A percentile compares a stretch with the other conserved stretches of the same genome.
Evolutionary conservation across 2,888 invertebrate genomes (phyloP).

Genomic region (Hetaerina titia): DNA sequence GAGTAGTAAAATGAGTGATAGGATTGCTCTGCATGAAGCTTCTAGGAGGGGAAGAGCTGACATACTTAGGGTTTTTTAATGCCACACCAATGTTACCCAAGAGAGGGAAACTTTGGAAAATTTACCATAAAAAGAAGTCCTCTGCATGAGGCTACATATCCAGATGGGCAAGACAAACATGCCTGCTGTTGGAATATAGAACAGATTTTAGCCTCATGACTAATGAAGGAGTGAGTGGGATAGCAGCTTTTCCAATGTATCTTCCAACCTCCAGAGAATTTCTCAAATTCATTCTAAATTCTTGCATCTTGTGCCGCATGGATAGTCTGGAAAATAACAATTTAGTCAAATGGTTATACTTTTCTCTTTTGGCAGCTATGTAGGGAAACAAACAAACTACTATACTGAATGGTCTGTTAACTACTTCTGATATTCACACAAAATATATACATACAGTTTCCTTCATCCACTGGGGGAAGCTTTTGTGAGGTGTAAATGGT

Average conservation of each 20-base stretch:
- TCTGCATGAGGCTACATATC: slow-evolving; percentile 79
- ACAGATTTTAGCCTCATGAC: slow-evolving; percentile 75
- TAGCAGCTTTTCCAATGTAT: slow-evolving; percentile 75
- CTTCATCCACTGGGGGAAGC: slow-evolving; percentile 81
- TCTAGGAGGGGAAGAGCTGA: slow-evolving; percentile 18
- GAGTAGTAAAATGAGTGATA: slow-evolving; percentile 19
- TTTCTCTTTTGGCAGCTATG: slow-evolving; percentile 75
- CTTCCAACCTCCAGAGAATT: slow-evolving; percentile 75
- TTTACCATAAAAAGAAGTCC: slow-evolving; percentile 78
- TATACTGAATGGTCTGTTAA: slow-evolving; percentile 79
- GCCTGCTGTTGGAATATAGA: slow-evolving; percentile 77
- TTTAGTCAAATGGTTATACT: slow-evolving; percentile 73
- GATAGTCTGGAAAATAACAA: neutral
- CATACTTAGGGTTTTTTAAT: neutral
- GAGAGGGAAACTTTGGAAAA: slow-evolving; percentile 74
- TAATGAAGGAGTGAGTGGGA: slow-evolving; percentile 75
- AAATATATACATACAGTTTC: slow-evolving; percentile 74
- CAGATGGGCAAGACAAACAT: slow-evolving; percentile 78
- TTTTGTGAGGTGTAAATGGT: slow-evolving; percentile 81
- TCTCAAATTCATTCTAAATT: slow-evolving; percentile 75
- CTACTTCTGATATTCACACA: slow-evolving; percentile 5
- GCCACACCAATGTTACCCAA: neutral
- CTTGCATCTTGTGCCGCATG: slow-evolving; percentile 73
- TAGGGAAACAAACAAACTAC: slow-evolving; percentile 78
- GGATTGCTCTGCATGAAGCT: slow-evolving; percentile 29